phyloP scores from a whole-genome alignment of 92 coral and sea anemone genomes.

The Micromussa lordhowensis region DNA sequence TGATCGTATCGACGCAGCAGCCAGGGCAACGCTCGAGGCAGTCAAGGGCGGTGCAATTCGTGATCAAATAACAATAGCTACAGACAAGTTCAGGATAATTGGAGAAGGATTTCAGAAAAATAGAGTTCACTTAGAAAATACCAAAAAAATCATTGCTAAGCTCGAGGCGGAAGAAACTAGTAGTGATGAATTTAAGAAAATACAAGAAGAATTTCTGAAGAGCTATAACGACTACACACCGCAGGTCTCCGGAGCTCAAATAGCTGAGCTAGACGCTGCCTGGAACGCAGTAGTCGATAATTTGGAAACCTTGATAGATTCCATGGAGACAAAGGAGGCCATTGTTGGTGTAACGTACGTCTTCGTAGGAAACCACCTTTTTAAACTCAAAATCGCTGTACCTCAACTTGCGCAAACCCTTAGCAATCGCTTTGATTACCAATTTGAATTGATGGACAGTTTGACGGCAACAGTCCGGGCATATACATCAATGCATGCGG shows the following conservation, averaged over 20 bases:
- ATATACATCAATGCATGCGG: constrained; percentile 53
- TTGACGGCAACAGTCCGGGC: constrained; percentile 59
- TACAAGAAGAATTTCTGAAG: constrained; percentile 39
- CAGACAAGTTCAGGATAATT: neutral
- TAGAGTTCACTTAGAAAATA: constrained; percentile 44
- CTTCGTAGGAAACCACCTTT: neutral
- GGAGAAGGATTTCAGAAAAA: constrained; percentile 33
- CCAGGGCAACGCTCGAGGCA: constrained; percentile 45
- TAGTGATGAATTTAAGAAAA: constrained; percentile 40
- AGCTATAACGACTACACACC: constrained; percentile 69
- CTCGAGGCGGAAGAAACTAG: constrained; percentile 44
- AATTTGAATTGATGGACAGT: constrained; percentile 67
- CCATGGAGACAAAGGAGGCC: no score
- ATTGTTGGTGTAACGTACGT: no score
- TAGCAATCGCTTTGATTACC: constrained; percentile 52
- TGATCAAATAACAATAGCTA: no score
- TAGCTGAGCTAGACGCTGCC: no score
- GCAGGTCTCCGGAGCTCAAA: neutral
- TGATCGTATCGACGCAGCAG: constrained; percentile 52
- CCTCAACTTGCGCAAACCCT: constrained; percentile 64
- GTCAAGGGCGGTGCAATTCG: neutral
- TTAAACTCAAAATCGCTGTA: constrained; percentile 62
- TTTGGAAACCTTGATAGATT: constrained; percentile 23
- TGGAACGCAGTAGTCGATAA: neutral
- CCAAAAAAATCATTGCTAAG: constrained; percentile 46